A percentile compares a stretch with the other conserved stretches of the same genome.
These are phyloP conservation scores for Candidula unifasciata DNA, from an alignment of 2,888 invertebrate genomes.

Conservation along the genomic window DNA sequence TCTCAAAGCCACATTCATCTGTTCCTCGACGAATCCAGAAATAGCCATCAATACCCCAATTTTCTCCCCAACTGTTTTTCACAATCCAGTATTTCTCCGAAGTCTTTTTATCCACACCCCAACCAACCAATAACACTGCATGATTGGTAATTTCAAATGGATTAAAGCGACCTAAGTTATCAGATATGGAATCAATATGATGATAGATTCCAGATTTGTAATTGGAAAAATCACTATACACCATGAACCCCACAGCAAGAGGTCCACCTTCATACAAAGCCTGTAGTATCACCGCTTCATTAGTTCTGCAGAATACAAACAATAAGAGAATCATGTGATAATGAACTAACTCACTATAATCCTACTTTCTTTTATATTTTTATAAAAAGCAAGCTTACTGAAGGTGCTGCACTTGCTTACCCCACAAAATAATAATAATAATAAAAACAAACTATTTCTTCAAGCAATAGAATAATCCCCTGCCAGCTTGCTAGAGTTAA, in stretches of 20 bases:
- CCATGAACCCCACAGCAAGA: constrained; percentile 79
- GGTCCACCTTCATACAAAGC: constrained; percentile 79
- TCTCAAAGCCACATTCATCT: constrained; percentile 78
- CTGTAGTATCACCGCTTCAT: constrained; percentile 78
- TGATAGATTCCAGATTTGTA: constrained; percentile 79
- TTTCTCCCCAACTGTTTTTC: constrained; percentile 78
- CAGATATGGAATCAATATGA: constrained; percentile 73
- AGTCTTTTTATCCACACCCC: constrained; percentile 75
- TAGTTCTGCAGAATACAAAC: constrained; percentile 73
- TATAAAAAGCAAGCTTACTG: too few species aligned
- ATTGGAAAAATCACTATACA: constrained; percentile 77
- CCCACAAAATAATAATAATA: too few species aligned
- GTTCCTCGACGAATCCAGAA: constrained; percentile 76
- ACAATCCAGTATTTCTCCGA: constrained; percentile 77
- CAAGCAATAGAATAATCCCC: too few species aligned
- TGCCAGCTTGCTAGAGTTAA: too few species aligned
- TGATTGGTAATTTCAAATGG: constrained; percentile 80
- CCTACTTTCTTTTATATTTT: too few species aligned
- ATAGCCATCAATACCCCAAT: constrained; percentile 77
- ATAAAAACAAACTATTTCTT: too few species aligned
- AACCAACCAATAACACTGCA: constrained; percentile 80
- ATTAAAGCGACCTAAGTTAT: constrained; percentile 72
- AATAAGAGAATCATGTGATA: background rate
- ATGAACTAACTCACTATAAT: too few species aligned
- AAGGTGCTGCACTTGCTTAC: too few species aligned